Evolutionary conservation across 2,888 invertebrate species (phyloP).

Genomic region (Suillia variegata): DNA sequence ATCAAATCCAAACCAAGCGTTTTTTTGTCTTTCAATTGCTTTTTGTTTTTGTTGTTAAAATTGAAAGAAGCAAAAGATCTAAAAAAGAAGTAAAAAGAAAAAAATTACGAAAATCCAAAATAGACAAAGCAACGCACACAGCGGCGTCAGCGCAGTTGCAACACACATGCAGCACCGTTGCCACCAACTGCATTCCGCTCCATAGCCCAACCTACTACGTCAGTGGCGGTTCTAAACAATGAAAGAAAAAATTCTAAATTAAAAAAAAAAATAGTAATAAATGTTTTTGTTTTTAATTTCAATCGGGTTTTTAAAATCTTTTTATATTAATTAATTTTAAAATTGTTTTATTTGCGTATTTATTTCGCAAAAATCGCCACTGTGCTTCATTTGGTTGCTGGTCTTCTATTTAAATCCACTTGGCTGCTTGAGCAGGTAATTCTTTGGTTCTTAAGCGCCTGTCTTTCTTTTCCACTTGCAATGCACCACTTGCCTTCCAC

Average conservation of each 20-base stretch:
- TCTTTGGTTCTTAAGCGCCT: neutral
- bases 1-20: neutral
- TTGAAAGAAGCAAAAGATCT: too few species aligned
- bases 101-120: constrained; percentile 23
- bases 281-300: too few species aligned
- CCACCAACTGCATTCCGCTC: neutral
- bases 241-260: too few species aligned
- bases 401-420: neutral
- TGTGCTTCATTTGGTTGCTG: too few species aligned
- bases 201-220: neutral
- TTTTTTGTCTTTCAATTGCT: neutral
- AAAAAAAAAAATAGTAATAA: too few species aligned
- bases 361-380: too few species aligned
- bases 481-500: neutral
- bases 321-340: too few species aligned
- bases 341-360: too few species aligned
- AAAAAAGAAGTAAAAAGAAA: constrained; percentile 14
- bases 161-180: neutral
- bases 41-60: constrained; percentile 3
- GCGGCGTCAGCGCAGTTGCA: neutral
- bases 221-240: too few species aligned
- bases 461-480: too few species aligned
- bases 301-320: too few species aligned
- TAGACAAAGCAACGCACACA: constrained; percentile 9
- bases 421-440: constrained; percentile 4